Evolutionary conservation across 2,888 invertebrate species (phyloP).

Genomic region (Trypoxylon attenuatum): DNA sequence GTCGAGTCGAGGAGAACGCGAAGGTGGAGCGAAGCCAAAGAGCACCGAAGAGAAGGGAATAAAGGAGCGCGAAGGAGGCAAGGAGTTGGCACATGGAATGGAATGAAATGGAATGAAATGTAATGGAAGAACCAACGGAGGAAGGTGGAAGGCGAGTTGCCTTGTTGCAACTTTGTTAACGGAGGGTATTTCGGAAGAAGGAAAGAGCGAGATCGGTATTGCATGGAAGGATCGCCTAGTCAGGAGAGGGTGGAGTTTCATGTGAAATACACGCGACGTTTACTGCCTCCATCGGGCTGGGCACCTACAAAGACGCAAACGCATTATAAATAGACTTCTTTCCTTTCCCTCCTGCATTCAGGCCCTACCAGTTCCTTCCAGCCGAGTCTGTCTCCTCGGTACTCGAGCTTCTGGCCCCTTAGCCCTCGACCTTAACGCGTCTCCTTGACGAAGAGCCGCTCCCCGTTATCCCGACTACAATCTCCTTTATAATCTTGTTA

Average conservation of each 20-base stretch:
- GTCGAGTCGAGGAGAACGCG: too few species aligned
- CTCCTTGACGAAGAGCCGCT: background rate
- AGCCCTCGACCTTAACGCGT: background rate
- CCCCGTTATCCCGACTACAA: constrained; percentile 58
- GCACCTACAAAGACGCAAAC: constrained; percentile 68
- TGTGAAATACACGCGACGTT: constrained; percentile 75
- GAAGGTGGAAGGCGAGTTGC: constrained; percentile 2
- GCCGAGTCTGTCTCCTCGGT: background rate
- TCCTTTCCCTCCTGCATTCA: constrained; percentile 26
- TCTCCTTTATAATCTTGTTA: constrained; percentile 74
- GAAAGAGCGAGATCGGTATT: constrained; percentile 71
- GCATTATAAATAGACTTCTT: constrained; percentile 72
- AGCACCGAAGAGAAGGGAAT: too few species aligned
- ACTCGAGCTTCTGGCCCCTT: background rate
- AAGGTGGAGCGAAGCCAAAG: too few species aligned
- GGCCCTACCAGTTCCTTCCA: background rate
- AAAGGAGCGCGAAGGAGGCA: too few species aligned
- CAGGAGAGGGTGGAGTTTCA: constrained; percentile 71
- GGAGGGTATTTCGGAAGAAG: constrained; percentile 64
- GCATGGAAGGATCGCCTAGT: constrained; percentile 51
- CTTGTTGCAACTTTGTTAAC: constrained; percentile 62
- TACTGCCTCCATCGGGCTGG: constrained; percentile 71
- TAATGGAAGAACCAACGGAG: constrained; percentile 27
- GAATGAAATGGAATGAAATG: background rate
- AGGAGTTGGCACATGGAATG: too few species aligned